These are phyloP conservation scores for Lymantria monacha DNA, from an alignment of 2,888 invertebrate species.

Conservation along the genomic window DNA sequence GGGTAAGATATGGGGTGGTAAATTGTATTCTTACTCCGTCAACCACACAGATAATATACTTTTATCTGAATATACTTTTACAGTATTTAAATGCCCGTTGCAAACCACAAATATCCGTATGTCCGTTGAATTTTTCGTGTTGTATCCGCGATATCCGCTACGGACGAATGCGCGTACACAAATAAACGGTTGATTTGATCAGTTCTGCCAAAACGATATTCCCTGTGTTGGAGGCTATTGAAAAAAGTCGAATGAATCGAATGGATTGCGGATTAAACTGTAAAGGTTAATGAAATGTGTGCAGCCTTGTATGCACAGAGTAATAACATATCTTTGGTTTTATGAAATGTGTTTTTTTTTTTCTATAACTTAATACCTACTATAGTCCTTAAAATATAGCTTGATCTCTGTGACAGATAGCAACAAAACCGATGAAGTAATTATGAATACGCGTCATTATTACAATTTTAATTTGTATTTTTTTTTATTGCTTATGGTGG, in stretches of 20 bases:
- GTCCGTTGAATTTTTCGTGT: constrained; percentile 20
- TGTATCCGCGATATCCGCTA: constrained; percentile 41
- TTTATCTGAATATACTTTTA: not conserved
- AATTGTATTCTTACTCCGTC: too few species aligned
- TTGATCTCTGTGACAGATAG: too few species aligned
- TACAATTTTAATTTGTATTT: too few species aligned
- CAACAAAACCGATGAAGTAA: too few species aligned
- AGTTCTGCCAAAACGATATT: constrained; percentile 41
- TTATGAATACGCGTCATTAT: too few species aligned
- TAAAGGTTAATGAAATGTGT: constrained; percentile 52
- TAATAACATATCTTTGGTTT: not conserved
- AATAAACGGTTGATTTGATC: constrained; percentile 70
- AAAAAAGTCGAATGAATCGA: constrained; percentile 44
- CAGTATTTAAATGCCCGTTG: constrained; percentile 38
- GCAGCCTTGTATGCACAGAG: constrained; percentile 20
- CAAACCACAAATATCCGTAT: constrained; percentile 38
- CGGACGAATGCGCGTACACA: constrained; percentile 54
- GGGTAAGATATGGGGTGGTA: too few species aligned
- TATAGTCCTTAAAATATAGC: too few species aligned
- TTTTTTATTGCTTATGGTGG: too few species aligned
- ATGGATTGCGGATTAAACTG: constrained; percentile 40
- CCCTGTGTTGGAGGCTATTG: constrained; percentile 33
- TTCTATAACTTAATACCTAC: too few species aligned
- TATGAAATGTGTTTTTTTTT: not conserved
- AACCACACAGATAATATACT: too few species aligned